phyloP scores from a whole-genome alignment of 2,888 invertebrate species.

The Euclidia mi region DNA sequence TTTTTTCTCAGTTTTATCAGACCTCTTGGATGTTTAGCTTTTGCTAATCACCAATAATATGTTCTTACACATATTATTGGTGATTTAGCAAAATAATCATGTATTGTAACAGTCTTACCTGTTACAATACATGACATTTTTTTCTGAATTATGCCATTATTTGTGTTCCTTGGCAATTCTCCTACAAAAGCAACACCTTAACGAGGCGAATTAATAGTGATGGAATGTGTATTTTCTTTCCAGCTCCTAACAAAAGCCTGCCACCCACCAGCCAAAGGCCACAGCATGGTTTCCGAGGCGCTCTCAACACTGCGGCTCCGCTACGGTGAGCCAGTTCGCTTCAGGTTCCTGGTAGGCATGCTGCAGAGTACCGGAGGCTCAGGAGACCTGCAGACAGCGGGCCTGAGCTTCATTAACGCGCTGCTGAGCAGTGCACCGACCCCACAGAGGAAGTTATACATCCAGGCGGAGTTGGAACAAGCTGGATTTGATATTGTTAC shows the following conservation, averaged over 20 bases:
- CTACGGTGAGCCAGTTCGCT: slow-evolving; percentile 97
- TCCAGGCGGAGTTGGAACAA: slow-evolving; percentile 96
- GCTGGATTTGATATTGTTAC: slow-evolving; percentile 93
- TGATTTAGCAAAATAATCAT: too few relatives aligned
- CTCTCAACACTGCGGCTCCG: slow-evolving; percentile 96
- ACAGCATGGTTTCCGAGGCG: slow-evolving; percentile 96
- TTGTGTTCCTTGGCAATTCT: too few relatives aligned
- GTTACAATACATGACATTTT: too few relatives aligned
- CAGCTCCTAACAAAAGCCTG: slow-evolving; percentile 96
- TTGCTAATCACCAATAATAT: too few relatives aligned
- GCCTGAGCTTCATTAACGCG: slow-evolving; percentile 95
- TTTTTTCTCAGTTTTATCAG: too few relatives aligned
- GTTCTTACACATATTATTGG: too few relatives aligned
- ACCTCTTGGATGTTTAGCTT: too few relatives aligned
- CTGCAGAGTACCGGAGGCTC: slow-evolving; percentile 94
- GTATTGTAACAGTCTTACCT: too few relatives aligned
- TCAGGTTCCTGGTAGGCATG: slow-evolving; percentile 97
- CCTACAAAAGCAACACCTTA: too few relatives aligned
- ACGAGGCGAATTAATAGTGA: too few relatives aligned
- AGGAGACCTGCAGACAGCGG: slow-evolving; percentile 94
- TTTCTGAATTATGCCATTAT: too few relatives aligned
- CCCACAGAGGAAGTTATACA: slow-evolving; percentile 94
- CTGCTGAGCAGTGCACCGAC: slow-evolving; percentile 94
- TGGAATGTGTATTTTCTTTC: slow-evolving; percentile 47
- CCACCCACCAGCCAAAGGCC: slow-evolving; percentile 93